A percentile compares a stretch with the other conserved stretches of the same genome.
Conservation (phyloP, 2,888 invertebrate species). For the Pimpla rufipes region DNA sequence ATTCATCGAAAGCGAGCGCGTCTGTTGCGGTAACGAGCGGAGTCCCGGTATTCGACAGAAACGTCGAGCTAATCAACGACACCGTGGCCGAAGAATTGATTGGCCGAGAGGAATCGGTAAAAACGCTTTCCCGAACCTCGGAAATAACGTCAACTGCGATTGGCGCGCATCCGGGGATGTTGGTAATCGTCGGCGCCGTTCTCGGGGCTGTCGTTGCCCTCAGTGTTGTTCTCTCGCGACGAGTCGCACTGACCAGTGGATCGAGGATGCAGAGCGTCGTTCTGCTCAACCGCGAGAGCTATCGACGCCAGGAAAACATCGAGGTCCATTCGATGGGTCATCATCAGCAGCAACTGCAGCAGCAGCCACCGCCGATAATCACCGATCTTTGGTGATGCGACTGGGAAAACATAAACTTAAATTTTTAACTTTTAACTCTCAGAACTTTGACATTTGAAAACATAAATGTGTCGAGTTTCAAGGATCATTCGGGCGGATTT, state of each 20-base stretch:
- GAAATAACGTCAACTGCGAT: slow-evolving; percentile 37
- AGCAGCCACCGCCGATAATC: slow-evolving; percentile 80
- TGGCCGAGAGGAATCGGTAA: slow-evolving; percentile 75
- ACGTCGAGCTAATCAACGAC: slow-evolving; percentile 40
- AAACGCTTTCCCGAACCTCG: slow-evolving; percentile 7
- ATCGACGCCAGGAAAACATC: slow-evolving; percentile 85
- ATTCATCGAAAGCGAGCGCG: not conserved
- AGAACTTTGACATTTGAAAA: slow-evolving; percentile 14
- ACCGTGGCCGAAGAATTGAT: slow-evolving; percentile 81
- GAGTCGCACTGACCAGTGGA: slow-evolving; percentile 78
- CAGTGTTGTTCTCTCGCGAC: slow-evolving; percentile 85
- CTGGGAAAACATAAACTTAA: not conserved
- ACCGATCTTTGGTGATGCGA: slow-evolving; percentile 89
- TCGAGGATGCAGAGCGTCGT: slow-evolving; percentile 13
- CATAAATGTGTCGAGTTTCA: not conserved
- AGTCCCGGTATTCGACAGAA: not conserved
- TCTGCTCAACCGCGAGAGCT: slow-evolving; percentile 68
- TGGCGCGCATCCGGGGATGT: slow-evolving; percentile 87
- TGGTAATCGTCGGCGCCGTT: slow-evolving; percentile 87
- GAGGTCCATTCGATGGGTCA: slow-evolving; percentile 87
- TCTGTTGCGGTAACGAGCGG: slow-evolving; percentile 13
- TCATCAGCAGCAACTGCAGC: slow-evolving; percentile 82
- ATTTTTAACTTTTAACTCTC: slow-evolving; percentile 2
- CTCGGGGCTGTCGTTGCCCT: slow-evolving; percentile 87
- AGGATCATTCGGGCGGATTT: not conserved